A percentile compares a stretch with the other conserved stretches of the same genome.
These are phyloP conservation scores for Oreamnos americanus DNA, from an alignment of 2,113 vertebrate species.

Conservation along the genomic window DNA sequence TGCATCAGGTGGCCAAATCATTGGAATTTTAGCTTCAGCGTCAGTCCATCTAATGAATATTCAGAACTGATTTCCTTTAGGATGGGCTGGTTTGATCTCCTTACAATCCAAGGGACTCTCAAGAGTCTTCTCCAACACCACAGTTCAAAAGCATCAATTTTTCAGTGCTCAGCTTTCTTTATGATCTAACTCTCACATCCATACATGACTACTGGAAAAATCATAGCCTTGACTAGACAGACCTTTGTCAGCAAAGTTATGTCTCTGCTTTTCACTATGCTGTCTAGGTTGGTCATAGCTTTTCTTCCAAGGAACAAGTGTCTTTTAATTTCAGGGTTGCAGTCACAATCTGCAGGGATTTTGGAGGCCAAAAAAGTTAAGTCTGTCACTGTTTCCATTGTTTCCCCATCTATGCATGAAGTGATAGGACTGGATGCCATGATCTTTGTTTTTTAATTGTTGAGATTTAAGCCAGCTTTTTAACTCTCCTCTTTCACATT, in stretches of 20 bases:
- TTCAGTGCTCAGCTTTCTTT: neutral
- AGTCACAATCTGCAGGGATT: neutral
- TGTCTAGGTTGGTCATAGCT: neutral
- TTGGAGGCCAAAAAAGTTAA: neutral
- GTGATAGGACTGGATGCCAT: neutral
- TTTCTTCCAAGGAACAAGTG: neutral
- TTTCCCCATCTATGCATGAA: neutral
- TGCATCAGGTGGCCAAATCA: neutral
- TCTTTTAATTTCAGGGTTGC: neutral
- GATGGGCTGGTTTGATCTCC: neutral
- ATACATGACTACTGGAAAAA: neutral
- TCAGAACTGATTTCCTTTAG: neutral
- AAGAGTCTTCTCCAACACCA: neutral
- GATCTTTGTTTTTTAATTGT: neutral
- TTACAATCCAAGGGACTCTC: neutral
- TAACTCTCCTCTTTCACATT: neutral
- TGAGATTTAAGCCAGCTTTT: neutral
- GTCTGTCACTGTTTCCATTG: neutral
- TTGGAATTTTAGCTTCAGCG: neutral
- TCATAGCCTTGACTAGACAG: neutral
- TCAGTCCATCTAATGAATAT: neutral
- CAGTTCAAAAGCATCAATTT: neutral
- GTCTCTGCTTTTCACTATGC: neutral
- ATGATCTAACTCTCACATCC: neutral
- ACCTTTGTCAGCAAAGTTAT: neutral